Evolutionary conservation across 2,113 vertebrate species (phyloP).

Genomic region (Riparia riparia): DNA sequence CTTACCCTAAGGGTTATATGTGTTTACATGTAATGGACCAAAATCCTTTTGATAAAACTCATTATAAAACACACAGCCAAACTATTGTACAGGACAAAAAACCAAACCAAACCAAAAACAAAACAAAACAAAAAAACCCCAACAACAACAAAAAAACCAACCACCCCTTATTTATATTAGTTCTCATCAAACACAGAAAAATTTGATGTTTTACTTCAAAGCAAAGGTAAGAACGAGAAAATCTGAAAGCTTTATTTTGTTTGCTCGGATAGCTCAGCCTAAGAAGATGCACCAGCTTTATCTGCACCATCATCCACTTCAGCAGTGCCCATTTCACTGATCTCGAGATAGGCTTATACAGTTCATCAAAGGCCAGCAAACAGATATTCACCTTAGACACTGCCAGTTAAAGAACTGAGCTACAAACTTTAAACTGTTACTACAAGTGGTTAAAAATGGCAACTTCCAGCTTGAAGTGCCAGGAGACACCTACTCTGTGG

Average conservation of each 20-base stretch:
- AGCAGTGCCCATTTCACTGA: neutral
- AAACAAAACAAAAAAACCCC: too few species aligned
- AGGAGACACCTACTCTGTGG: neutral
- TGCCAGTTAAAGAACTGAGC: neutral
- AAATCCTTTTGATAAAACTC: neutral
- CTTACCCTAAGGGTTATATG: neutral
- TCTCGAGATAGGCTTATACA: neutral
- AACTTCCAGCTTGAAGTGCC: neutral
- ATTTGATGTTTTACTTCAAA: neutral
- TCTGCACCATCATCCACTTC: neutral
- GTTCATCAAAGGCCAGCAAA: neutral
- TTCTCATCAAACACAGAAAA: neutral
- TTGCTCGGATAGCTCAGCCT: neutral
- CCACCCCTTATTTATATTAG: neutral
- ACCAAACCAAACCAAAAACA: neutral
- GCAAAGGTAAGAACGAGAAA: neutral
- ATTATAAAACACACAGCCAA: neutral
- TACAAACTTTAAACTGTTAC: neutral
- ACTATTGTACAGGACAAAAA: neutral
- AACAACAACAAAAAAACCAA: neutral
- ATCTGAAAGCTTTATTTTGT: neutral
- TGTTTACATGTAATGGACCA: neutral
- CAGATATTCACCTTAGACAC: neutral
- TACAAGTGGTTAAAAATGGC: neutral
- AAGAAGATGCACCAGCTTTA: slow-evolving; percentile 29